These are phyloP conservation scores for Papilio demoleus DNA, from an alignment of 2,888 invertebrate genomes.

Conservation along the genomic window DNA sequence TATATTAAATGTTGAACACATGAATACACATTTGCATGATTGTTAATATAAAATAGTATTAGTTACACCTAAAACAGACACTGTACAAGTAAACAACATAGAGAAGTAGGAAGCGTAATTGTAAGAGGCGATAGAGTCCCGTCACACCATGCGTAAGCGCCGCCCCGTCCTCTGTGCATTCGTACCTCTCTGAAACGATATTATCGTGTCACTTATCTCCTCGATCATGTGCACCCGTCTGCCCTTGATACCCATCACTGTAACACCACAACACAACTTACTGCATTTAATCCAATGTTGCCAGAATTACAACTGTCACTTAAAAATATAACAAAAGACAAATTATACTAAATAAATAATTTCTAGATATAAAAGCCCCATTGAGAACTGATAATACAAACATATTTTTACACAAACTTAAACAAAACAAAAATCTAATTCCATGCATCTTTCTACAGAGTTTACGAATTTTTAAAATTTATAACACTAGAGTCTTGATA, in stretches of 20 bases:
- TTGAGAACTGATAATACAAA: conserved; percentile 7
- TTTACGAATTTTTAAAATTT: conserved; percentile 49
- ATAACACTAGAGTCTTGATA: conserved; percentile 53
- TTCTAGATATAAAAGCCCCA: conserved; percentile 7
- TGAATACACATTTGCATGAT: background rate
- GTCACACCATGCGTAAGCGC: conserved; percentile 74
- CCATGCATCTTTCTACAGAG: conserved; percentile 50
- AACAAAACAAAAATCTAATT: conserved; percentile 21
- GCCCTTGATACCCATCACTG: conserved; percentile 99
- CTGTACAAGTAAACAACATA: conserved; percentile 40
- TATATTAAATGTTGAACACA: background rate
- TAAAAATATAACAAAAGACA: conserved; percentile 24
- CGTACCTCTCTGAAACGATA: conserved; percentile 99
- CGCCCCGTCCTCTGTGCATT: conserved; percentile 65
- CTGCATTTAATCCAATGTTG: conserved; percentile 21
- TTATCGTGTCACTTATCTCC: conserved; percentile 98
- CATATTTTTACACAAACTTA: conserved; percentile 8
- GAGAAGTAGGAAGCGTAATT: conserved; percentile 44
- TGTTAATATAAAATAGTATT: background rate
- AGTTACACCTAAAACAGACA: conserved; percentile 25
- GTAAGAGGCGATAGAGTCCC: conserved; percentile 56
- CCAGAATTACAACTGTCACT: conserved; percentile 1
- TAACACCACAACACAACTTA: conserved; percentile 75
- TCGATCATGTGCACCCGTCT: conserved; percentile 99
- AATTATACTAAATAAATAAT: conserved; percentile 7